Conservation (phyloP, 2,888 invertebrate genomes). For the Phaedon cochleariae region DNA sequence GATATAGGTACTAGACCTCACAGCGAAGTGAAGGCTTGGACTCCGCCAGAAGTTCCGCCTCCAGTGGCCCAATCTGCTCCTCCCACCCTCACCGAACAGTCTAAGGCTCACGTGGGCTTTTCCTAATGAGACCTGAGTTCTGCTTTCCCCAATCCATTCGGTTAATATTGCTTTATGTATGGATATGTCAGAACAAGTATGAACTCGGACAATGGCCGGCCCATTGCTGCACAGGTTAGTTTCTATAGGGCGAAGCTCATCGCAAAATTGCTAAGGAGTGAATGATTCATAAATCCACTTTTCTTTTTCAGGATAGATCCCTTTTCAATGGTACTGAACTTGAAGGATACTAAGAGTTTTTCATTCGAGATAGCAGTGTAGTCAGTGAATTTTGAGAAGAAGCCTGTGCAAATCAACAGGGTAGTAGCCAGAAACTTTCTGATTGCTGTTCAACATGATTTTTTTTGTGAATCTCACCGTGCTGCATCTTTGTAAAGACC, state of each 20-base stretch:
- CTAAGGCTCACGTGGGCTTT: conserved; percentile 65
- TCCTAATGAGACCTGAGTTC: conserved; percentile 58
- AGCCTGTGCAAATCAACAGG: conserved; percentile 51
- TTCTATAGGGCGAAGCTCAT: no score
- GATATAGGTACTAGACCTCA: conserved; percentile 85
- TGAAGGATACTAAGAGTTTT: background rate
- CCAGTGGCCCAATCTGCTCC: conserved; percentile 73
- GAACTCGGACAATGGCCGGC: conserved; percentile 57
- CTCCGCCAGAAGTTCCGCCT: conserved; percentile 70
- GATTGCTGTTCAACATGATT: conserved; percentile 29
- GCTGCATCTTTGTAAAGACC: conserved; percentile 39
- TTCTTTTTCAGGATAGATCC: background rate
- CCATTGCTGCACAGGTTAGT: conserved; percentile 58
- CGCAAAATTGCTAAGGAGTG: no score
- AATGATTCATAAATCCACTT: no score
- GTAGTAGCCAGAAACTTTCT: conserved; percentile 52
- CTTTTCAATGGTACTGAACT: background rate
- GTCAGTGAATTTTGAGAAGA: conserved; percentile 23
- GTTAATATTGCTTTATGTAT: conserved; percentile 61
- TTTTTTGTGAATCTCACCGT: conserved; percentile 32
- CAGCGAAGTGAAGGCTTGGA: conserved; percentile 86
- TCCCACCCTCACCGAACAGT: conserved; percentile 70
- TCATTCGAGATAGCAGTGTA: conserved; percentile 15
- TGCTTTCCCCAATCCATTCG: conserved; percentile 61
- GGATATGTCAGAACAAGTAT: conserved; percentile 59